Evolutionary conservation across 64 coral and sea anemone species (phyloP).

Genomic region (Cladopsammia gracilis): DNA sequence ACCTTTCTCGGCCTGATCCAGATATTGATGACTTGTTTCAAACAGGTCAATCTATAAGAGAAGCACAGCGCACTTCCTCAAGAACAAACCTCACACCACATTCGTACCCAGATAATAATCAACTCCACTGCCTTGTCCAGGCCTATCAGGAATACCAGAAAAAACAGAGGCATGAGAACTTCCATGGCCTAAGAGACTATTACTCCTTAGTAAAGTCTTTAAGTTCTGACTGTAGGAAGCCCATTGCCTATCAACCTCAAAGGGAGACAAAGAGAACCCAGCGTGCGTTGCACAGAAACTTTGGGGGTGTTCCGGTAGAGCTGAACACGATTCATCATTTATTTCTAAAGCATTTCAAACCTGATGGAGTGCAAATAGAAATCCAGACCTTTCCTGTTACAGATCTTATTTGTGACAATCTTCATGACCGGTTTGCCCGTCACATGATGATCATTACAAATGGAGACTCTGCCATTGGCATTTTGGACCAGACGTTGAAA

Average conservation of each 20-base stretch:
- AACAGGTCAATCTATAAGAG: conserved; percentile 58
- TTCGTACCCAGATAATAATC: conserved; percentile 25
- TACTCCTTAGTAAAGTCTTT: conserved; percentile 81
- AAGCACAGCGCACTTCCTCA: conserved; percentile 27
- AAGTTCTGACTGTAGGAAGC: conserved; percentile 29
- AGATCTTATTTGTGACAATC: conserved; percentile 68
- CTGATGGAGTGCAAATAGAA: not conserved
- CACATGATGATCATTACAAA: conserved; percentile 85
- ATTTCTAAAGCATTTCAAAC: conserved; percentile 46
- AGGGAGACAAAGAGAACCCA: conserved; percentile 45
- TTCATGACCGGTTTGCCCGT: conserved; percentile 69
- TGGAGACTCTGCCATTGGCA: conserved; percentile 78
- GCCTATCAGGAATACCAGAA: conserved; percentile 78
- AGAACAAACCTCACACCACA: not conserved
- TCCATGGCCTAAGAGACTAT: conserved; percentile 92
- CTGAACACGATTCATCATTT: conserved; percentile 58
- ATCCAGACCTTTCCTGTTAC: not conserved
- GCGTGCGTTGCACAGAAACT: conserved; percentile 74
- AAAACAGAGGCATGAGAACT: conserved; percentile 74
- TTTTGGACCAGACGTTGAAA: conserved; percentile 67
- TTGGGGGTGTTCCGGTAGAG: conserved; percentile 72
- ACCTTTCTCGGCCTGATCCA: conserved; percentile 89
- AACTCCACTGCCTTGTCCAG: conserved; percentile 61
- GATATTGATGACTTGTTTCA: conserved; percentile 61
- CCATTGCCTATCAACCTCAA: conserved; percentile 4